These are phyloP conservation scores for Barbus barbus DNA, from an alignment of 2,113 vertebrate genomes.

Conservation along the genomic window DNA sequence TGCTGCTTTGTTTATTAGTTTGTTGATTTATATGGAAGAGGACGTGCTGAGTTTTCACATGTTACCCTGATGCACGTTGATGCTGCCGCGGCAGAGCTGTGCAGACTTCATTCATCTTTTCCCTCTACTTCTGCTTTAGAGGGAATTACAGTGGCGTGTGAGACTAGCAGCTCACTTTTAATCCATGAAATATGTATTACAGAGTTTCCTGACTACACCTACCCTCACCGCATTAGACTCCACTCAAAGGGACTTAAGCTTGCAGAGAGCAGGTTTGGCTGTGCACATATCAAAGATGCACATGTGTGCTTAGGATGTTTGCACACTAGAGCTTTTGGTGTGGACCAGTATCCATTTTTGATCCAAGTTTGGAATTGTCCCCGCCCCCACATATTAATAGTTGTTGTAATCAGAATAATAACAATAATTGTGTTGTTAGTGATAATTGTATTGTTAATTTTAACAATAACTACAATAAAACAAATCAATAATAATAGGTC, in stretches of 20 bases:
- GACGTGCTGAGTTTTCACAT: neutral
- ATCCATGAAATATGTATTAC: constrained; percentile 49
- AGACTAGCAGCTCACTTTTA: constrained; percentile 46
- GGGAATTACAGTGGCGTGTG: constrained; percentile 47
- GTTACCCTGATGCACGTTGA: neutral
- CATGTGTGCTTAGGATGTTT: neutral
- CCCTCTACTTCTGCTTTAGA: constrained; percentile 31
- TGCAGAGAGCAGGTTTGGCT: neutral
- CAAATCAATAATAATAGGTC: too few relatives aligned
- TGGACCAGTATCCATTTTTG: neutral
- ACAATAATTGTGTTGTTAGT: too few relatives aligned
- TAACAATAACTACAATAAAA: too few relatives aligned
- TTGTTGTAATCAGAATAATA: too few relatives aligned
- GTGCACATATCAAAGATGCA: neutral
- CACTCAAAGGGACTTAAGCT: constrained; percentile 7
- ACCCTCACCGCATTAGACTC: constrained; percentile 27
- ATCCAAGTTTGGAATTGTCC: neutral
- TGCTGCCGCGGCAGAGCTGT: neutral
- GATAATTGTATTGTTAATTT: too few relatives aligned
- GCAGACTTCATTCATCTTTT: constrained; percentile 29
- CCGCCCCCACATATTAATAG: too few relatives aligned
- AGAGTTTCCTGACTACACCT: constrained; percentile 34
- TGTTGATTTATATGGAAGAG: neutral
- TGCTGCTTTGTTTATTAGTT: constrained; percentile 9
- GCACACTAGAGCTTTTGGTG: neutral